Base-by-base conservation (phyloP, 1,140 invertebrate species). In the Xylocopa sonorina region DNA sequence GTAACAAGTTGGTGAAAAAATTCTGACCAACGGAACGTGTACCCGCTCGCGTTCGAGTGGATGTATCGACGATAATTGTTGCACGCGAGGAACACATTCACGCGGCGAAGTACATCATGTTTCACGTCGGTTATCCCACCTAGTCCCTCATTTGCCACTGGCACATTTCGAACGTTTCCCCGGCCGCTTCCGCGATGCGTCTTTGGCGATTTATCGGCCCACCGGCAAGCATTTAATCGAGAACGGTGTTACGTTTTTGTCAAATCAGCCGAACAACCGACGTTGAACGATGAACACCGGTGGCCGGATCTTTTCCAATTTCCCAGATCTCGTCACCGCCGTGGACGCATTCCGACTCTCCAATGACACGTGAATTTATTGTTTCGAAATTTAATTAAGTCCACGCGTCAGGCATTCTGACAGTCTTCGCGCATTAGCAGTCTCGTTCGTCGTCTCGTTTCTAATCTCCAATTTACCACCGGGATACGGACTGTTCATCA, bases 131-230 rank as follows among this genome's bases (percentile, higher is more conserved):
- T 85, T 69, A 66, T 67, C 62, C 24, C 80, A 79, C 75, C 75
- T 79, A 80, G n/a, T n/a, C 82, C 83, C 84, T 75, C 84, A 58
- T 86, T 86, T 78, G 80, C 75, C 67, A 84, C 75, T 82, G 82
- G 84, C 84, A 82, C 80, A 82, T 86, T 82, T 85, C 82, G 80
- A 85, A 79, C 75, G 64, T 85, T 85, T 78, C 57, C 82, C 72
- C 4, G 14, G 64, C 51, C n/a, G 57, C 71, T 85, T 85, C 83
- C 83, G 78, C 78, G 68, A 85, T 58, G n/a, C 74, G 82, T n/a
- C 78, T 60, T 12, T 9, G 58, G 71, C n/a, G 57, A 86, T 86
- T 86, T 86, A 86, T 86, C 48, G 75, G 58, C 38, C 41, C 29
- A 27, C 74, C 48, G 41, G 60, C 66, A 38, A n/a, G 50, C 62